Evolutionary conservation across 1,140 invertebrate genomes (phyloP).

Genomic region (Scaptomyza graminum): DNA sequence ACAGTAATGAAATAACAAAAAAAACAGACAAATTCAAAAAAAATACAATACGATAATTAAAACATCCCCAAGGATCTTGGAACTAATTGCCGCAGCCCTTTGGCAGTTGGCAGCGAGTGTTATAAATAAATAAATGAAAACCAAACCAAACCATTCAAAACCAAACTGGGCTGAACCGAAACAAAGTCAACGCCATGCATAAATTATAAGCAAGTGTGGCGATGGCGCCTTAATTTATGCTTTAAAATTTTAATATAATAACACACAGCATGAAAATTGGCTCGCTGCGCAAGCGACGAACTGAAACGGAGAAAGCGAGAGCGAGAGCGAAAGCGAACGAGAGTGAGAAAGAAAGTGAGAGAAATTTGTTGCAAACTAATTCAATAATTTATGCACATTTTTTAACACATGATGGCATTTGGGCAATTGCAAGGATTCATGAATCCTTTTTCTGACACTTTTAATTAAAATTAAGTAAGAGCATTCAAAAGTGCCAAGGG

Average conservation of each 20-base stretch:
- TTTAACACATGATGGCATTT: constrained; percentile 61
- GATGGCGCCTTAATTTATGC: constrained; percentile 63
- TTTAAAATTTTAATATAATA: constrained; percentile 63
- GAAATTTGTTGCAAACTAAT: constrained; percentile 62
- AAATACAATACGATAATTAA: constrained; percentile 64
- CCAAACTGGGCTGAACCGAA: constrained; percentile 17
- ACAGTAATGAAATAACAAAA: constrained; percentile 30
- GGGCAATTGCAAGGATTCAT: constrained; percentile 41
- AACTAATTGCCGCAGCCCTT: constrained; percentile 66
- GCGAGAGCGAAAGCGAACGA: background rate
- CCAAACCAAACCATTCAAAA: constrained; percentile 29
- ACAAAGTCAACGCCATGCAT: constrained; percentile 59
- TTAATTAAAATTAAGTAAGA: constrained; percentile 57
- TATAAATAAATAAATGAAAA: constrained; percentile 61
- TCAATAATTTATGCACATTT: constrained; percentile 77
- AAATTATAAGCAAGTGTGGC: constrained; percentile 62
- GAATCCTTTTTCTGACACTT: constrained; percentile 50
- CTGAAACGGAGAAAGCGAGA: background rate
- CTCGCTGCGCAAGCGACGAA: background rate
- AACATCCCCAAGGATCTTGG: constrained; percentile 60
- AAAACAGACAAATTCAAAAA: constrained; percentile 13
- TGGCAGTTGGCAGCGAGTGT: constrained; percentile 48
- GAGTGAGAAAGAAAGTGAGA: background rate
- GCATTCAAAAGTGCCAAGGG: background rate
- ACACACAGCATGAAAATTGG: constrained; percentile 56